These are phyloP conservation scores for Cryptoprocta ferox DNA, from an alignment of 2,797 vertebrate genomes.

Conservation along the genomic window DNA sequence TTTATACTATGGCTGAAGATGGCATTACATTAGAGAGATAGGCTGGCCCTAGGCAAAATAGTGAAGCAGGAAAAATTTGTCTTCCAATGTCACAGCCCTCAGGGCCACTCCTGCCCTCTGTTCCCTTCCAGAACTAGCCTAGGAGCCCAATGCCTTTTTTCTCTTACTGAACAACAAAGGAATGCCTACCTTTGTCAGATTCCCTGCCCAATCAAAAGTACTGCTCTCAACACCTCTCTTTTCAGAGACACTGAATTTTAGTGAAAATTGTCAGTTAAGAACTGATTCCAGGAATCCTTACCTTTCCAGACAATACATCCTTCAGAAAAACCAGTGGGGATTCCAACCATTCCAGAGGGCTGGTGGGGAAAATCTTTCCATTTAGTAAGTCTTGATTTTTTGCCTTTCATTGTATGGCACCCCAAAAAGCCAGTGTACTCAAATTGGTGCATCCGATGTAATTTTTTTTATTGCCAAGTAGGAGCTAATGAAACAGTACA, in stretches of 20 bases:
- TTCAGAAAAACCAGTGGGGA: neutral
- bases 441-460: rapidly evolving
- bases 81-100: neutral
- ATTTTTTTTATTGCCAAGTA: neutral
- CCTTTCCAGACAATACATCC: neutral
- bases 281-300: neutral
- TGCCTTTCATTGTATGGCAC: neutral
- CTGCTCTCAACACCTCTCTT: neutral
- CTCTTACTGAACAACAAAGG: neutral
- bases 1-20: neutral
- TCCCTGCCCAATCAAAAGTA: neutral
- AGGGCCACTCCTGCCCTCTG: neutral
- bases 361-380: neutral
- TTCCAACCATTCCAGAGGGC: neutral
- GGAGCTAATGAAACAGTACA: neutral
- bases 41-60: neutral
- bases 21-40: neutral
- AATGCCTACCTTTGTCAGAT: neutral
- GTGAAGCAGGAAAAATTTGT: neutral
- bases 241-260: neutral
- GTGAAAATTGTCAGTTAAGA: neutral
- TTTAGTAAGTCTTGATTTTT: neutral
- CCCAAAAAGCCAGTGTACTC: neutral
- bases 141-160: neutral
- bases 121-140: neutral